These are phyloP conservation scores for Girardia tigrina DNA, from an alignment of 2,888 invertebrate genomes.

Conservation along the genomic window DNA sequence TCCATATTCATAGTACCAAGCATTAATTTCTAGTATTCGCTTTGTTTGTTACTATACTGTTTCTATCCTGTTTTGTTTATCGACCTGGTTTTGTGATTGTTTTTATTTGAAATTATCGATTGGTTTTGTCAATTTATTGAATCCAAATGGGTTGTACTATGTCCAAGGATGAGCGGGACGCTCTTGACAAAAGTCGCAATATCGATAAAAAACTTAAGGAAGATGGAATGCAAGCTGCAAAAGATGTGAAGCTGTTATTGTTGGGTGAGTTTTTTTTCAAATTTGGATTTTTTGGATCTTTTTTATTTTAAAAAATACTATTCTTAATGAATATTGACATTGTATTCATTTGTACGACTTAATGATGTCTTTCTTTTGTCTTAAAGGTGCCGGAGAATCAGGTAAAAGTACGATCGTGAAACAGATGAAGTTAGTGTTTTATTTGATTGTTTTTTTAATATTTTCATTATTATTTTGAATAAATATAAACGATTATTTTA, in stretches of 20 bases:
- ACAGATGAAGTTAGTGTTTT: conserved; percentile 68
- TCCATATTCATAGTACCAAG: conserved; percentile 23
- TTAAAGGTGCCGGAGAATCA: conserved; percentile 91
- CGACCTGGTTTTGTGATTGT: conserved; percentile 21
- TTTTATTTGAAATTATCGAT: conserved; percentile 19
- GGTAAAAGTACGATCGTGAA: conserved; percentile 99
- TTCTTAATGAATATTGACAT: too few relatives aligned
- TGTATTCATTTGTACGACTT: too few relatives aligned
- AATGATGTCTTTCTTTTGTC: too few relatives aligned
- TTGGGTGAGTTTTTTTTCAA: conserved; percentile 60
- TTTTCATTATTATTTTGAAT: background rate
- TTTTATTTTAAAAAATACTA: too few relatives aligned
- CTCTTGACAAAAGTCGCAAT: conserved; percentile 86
- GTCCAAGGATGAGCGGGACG: conserved; percentile 96
- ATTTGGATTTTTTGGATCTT: too few relatives aligned
- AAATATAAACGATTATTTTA: background rate
- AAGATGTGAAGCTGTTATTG: conserved; percentile 91
- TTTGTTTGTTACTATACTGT: conserved; percentile 17
- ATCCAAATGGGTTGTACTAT: conserved; percentile 85
- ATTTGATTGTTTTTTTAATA: background rate
- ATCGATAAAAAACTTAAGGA: conserved; percentile 95
- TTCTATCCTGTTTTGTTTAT: conserved; percentile 16
- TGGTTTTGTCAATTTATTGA: background rate
- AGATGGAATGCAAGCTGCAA: conserved; percentile 91
- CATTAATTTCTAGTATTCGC: conserved; percentile 20